Evolutionary conservation across 2,888 invertebrate species (phyloP), one percentile per base, ranked within the genome.

Genomic region (Drosophila differens): DNA sequence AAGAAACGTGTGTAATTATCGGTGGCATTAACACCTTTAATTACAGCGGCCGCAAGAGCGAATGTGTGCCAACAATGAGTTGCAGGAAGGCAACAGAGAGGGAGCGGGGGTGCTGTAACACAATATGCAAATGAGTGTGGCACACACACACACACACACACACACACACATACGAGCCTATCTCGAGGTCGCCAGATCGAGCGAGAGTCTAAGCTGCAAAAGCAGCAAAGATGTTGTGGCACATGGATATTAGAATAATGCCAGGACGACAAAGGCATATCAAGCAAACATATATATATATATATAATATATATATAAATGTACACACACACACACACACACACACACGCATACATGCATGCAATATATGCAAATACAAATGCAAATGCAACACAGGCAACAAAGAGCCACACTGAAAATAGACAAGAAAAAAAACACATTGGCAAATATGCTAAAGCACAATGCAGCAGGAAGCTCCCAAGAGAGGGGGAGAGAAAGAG

Each of bases 21-120:
- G 75, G 57, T 76, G 82, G 89, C 86, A 88, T 88, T 90, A 90
- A 88, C 88, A 88, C 88, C 85, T 90, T 90, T 84, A 90, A 88
- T 88, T 89, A 88, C 73, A 66, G 59, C 74, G 61, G 61, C 74
- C 76, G 72, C 74, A 78, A 72, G 72, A 22, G 39, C 67, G 72
- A 80, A 88, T 82, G 86, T 85, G 89, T 80, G 85, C 73, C 86
- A 83, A 76, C 44, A 25, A 37, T 37, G 55, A 25, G 54, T 4
- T 44, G 22, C 49, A 49, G 9, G 22, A 25, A 2, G 19, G 28
- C 3, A 49, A 4, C 14, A 25, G 47, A 22, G 22, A 22, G n/a
- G 1, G 47, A 22, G 19, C n/a, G 41, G 14, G 32, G 30, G 6
- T 47, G 41, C 49, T 66, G 49, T 64, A 81, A 62, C 68, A 72